Conservation (phyloP, 2,797 vertebrate genomes). For the Loriculus beryllinus region DNA sequence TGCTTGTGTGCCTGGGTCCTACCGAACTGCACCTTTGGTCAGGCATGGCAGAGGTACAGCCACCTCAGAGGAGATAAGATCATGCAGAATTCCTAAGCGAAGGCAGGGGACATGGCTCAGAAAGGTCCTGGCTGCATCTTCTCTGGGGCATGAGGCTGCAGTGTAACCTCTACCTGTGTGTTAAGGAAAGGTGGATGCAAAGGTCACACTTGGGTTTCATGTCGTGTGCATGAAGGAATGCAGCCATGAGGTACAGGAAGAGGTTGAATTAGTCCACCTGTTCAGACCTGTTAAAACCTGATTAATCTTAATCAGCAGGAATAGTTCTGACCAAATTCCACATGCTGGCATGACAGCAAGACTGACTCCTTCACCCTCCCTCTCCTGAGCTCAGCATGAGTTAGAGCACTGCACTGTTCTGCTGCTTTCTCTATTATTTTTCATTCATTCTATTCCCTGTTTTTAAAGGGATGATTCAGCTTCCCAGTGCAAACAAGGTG, state of each 20-base stretch:
- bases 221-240: not conserved
- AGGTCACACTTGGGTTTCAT: not conserved
- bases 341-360: not conserved
- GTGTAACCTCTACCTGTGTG: rapidly evolving
- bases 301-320: not conserved
- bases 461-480: not conserved
- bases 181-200: not conserved
- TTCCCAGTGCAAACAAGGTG: not conserved
- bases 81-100: not conserved
- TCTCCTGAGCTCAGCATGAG: not conserved
- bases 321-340: not conserved
- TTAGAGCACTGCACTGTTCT: not conserved
- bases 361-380: not conserved
- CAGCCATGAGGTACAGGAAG: not conserved
- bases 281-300: not conserved
- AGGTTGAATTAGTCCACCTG: not conserved
- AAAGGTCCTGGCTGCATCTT: not conserved
- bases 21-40: not conserved
- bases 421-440: not conserved
- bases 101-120: not conserved
- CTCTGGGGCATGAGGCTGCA: rapidly evolving
- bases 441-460: not conserved
- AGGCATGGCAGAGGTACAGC: not conserved
- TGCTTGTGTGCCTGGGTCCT: not conserved
- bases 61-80: not conserved